Base-by-base conservation (phyloP, 1,140 invertebrate species). In the Sycophaga agraensis region DNA sequence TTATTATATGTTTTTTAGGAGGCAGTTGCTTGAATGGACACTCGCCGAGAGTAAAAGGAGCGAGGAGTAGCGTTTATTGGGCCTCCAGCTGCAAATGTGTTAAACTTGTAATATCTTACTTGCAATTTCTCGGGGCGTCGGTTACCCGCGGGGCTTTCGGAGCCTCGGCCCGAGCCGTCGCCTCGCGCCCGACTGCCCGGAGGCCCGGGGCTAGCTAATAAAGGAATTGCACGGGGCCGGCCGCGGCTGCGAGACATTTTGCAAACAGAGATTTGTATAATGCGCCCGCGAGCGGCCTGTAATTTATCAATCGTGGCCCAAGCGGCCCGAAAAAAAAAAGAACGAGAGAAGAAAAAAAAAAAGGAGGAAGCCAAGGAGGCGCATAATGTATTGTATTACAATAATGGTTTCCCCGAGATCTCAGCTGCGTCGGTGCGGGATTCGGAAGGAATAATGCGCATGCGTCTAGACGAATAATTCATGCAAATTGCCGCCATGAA, bases 401-500 rank as follows among this genome's bases (percentile, higher is more conserved):
- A n/a, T n/a, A n/a, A n/a, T n/a, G n/a, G n/a, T n/a, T n/a, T n/a
- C n/a, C n/a, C n/a, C n/a, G n/a, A n/a, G n/a, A n/a, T n/a, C n/a
- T n/a, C n/a, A n/a, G n/a, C n/a, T n/a, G n/a, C n/a, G n/a, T n/a
- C n/a, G n/a, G n/a, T n/a, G n/a, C n/a, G n/a, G n/a, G n/a, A n/a
- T n/a, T n/a, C n/a, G n/a, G n/a, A n/a, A n/a, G 4, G 28, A 53
- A 60, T 58, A 8, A 60, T 45, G 19, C 21, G 40, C 31, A 16
- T 21, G 14, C 2, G 49, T 60, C 49, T 60, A 60, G 58, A 60
- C 49, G 17, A 51, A 53, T 60, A 53, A 60, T 53, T 60, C 58
- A 37, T 46, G 31, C 31, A 26, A 53, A 53, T 53, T 43, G 24
- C 14, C 26, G 11, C 6, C 17, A 57, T 57, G 40, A 51, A 59